A percentile compares a stretch with the other conserved stretches of the same genome.
Evolutionary conservation across 1,140 invertebrate species (phyloP).

Genomic region (Ganaspis sp.): DNA sequence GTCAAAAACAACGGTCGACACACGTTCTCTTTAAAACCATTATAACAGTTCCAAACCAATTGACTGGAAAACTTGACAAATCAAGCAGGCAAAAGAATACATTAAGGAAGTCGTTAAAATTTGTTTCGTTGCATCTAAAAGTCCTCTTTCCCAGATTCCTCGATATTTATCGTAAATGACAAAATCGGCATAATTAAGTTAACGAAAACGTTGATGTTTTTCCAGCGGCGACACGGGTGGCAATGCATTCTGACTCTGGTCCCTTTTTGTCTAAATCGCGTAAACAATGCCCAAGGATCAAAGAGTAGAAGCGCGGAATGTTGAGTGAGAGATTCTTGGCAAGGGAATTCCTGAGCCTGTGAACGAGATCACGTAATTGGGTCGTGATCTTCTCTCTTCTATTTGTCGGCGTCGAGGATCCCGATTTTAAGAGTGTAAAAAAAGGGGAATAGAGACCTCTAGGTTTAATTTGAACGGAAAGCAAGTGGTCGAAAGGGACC

Average conservation of each 20-base stretch:
- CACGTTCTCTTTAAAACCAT: no score
- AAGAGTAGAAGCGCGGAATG: slow-evolving; percentile 6
- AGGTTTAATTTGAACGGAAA: neutral
- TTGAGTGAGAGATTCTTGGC: neutral
- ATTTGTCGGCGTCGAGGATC: slow-evolving; percentile 18
- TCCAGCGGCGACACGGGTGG: neutral
- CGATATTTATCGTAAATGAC: neutral
- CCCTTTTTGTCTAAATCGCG: slow-evolving; percentile 22
- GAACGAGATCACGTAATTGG: slow-evolving; percentile 34
- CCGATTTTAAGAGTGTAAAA: neutral
- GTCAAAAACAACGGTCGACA: no score
- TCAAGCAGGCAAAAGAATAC: neutral
- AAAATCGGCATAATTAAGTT: slow-evolving; percentile 8
- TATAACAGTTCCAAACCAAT: no score
- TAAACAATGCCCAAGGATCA: slow-evolving; percentile 14
- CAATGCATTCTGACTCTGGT: neutral
- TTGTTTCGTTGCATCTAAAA: neutral
- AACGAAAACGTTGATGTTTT: neutral
- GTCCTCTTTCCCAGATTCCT: neutral
- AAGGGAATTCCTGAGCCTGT: slow-evolving; percentile 16
- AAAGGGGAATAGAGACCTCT: neutral
- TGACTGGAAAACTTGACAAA: no score
- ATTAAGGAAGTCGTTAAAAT: neutral
- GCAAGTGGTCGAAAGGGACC: neutral
- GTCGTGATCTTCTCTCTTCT: slow-evolving; percentile 17